Evolutionary conservation across 2,113 vertebrate genomes (phyloP), one percentile per base, ranked within the genome.

Genomic region (Lepus europaeus): DNA sequence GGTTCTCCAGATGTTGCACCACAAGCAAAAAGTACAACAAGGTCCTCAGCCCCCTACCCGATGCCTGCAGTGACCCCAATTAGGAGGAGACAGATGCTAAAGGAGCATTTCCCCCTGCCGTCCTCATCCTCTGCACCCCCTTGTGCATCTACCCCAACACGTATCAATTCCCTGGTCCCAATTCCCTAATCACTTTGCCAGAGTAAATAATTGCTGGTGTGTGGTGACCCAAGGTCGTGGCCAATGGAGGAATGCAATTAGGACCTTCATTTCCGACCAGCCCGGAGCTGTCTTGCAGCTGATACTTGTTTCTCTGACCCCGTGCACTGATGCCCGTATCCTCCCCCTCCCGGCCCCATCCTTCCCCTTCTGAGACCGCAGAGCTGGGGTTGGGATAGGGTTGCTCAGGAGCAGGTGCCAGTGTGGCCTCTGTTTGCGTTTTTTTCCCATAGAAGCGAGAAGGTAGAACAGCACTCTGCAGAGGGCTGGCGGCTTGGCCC

Each of bases 1-100:
- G 76, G 94, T 93, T 49, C 93, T 95, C 97, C 93, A 91, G 73
- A 31, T 85, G 97, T 92, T 97, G 97, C 88, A 89, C 97, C 97
- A 23, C 87, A 94, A 88, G 77, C 74, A 90, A 82, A 96, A 97
- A 97, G 95, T 79, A 96, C 92, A 97, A 97, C 96, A 89, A 81
- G 90, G 95, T 66, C 82, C 86, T 70, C 73, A 96, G 95, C 93
- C 97, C 89, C 96, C 94, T 88, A 97, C 92, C 78, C 81, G 90
- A 97, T 97, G 95, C 92, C 81, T 93, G 33, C 61, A 73, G 91
- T 93, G 97, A 98, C 96, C 97, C 96, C 97, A 97, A 85, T 98
- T 98, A 98, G 97, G 96, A 97, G 97, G 94, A 97, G 89, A 87
- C 93, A 96, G 97, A 97, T 97, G 96, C 73, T 87, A 91, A 98